Evolutionary conservation across 2,797 vertebrate genomes (phyloP).

Genomic region (Erpetoichthys calabaricus): DNA sequence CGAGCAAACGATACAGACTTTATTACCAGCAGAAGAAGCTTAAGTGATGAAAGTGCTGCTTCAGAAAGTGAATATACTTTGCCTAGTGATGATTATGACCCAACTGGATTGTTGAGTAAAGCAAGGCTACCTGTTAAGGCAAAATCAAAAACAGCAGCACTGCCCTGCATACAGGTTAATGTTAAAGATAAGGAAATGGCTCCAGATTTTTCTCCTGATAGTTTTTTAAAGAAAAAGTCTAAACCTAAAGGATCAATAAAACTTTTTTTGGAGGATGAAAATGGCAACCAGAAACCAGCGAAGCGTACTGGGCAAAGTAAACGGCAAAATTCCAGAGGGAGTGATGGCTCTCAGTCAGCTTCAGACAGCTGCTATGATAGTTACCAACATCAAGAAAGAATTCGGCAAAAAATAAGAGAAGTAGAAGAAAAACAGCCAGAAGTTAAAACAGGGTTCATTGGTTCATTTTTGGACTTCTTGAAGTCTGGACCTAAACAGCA

Average conservation of each 20-base stretch:
- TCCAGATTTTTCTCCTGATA: constrained; percentile 50
- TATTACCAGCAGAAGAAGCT: constrained; percentile 51
- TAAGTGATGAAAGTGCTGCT: constrained; percentile 49
- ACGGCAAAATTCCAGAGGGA: constrained; percentile 66
- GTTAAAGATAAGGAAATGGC: constrained; percentile 60
- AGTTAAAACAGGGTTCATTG: constrained; percentile 93
- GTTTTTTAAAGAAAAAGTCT: constrained; percentile 64
- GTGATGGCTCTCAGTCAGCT: constrained; percentile 57
- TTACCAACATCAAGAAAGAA: constrained; percentile 90
- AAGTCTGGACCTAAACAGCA: constrained; percentile 93
- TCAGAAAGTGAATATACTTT: constrained; percentile 56
- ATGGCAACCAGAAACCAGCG: constrained; percentile 45
- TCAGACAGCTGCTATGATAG: constrained; percentile 63
- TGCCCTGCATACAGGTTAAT: constrained; percentile 33
- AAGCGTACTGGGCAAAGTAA: constrained; percentile 70
- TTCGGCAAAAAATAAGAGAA: constrained; percentile 92
- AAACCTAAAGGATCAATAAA: constrained; percentile 63
- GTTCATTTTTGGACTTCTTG: constrained; percentile 93
- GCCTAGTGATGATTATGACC: constrained; percentile 46
- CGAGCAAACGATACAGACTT: constrained; percentile 54
- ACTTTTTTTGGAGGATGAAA: constrained; percentile 56
- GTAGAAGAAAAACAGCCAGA: constrained; percentile 97
- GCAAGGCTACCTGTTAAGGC: constrained; percentile 33
- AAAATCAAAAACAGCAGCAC: constrained; percentile 27
- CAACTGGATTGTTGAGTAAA: constrained; percentile 29